phyloP scores from a whole-genome alignment of 2,113 vertebrate species.

The Micronycteris hirsuta region DNA sequence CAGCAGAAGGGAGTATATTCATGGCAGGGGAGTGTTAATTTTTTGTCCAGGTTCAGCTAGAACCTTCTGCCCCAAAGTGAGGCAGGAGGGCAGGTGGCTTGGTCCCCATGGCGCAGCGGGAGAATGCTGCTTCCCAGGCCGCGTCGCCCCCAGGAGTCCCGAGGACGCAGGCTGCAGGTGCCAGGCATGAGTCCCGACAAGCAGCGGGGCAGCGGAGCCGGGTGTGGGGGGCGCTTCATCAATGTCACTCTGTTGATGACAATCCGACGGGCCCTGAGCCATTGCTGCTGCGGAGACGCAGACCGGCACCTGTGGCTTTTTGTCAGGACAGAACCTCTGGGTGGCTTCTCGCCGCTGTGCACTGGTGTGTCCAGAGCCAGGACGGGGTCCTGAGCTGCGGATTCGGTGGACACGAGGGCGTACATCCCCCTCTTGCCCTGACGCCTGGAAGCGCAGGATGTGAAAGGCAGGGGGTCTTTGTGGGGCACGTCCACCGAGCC shows the following conservation, averaged over 20 bases:
- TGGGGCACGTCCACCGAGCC: fast-evolving
- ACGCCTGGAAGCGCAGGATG: too few relatives aligned
- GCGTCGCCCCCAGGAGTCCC: fast-evolving
- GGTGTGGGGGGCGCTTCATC: fast-evolving
- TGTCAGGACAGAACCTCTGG: background rate
- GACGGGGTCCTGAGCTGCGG: background rate
- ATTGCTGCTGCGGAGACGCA: fast-evolving
- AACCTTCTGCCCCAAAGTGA: background rate
- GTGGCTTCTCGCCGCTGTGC: background rate
- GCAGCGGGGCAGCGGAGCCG: fast-evolving
- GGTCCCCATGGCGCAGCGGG: background rate
- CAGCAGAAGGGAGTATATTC: background rate
- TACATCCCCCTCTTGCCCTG: fast-evolving
- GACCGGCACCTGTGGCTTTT: background rate
- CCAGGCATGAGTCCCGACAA: fast-evolving
- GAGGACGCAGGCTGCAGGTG: fast-evolving
- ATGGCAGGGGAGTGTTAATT: fast-evolving
- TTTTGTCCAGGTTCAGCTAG: background rate
- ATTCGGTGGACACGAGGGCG: background rate
- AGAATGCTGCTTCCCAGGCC: background rate
- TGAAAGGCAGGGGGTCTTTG: background rate
- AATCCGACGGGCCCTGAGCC: fast-evolving
- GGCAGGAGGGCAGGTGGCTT: background rate
- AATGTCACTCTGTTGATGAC: fast-evolving
- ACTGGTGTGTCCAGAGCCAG: background rate